Conservation (phyloP, 2,888 invertebrate genomes). For the Antheraea yamamai region DNA sequence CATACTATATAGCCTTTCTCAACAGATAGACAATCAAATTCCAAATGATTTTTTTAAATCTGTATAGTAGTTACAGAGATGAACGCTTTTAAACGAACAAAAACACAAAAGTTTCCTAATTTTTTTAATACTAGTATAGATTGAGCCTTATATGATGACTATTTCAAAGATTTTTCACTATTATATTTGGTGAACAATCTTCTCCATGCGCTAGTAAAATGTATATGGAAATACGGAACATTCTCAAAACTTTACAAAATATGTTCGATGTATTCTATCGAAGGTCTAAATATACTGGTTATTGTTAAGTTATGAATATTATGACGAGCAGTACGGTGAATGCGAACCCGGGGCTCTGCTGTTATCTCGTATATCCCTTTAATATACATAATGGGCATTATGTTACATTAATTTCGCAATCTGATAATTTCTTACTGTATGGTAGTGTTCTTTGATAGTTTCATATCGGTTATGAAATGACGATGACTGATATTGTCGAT, state of each 20-base stretch:
- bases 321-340: neutral
- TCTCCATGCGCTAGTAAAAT: neutral
- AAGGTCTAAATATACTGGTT: neutral
- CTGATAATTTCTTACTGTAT: neutral
- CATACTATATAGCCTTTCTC: no score
- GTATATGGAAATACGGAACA: neutral
- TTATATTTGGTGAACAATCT: neutral
- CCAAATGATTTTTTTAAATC: no score
- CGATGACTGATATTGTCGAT: neutral
- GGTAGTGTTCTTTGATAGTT: neutral
- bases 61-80: no score
- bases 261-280: neutral
- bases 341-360: neutral
- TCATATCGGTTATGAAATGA: neutral
- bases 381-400: slow-evolving; percentile 4
- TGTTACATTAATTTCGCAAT: slow-evolving; percentile 4
- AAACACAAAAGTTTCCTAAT: no score
- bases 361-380: slow-evolving; percentile 4
- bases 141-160: neutral
- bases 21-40: no score
- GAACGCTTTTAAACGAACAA: no score
- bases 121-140: no score
- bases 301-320: slow-evolving; percentile 1
- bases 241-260: neutral
- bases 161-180: neutral